Evolutionary conservation across 2,888 invertebrate species (phyloP).

Genomic region (Drosophila meridionalis): DNA sequence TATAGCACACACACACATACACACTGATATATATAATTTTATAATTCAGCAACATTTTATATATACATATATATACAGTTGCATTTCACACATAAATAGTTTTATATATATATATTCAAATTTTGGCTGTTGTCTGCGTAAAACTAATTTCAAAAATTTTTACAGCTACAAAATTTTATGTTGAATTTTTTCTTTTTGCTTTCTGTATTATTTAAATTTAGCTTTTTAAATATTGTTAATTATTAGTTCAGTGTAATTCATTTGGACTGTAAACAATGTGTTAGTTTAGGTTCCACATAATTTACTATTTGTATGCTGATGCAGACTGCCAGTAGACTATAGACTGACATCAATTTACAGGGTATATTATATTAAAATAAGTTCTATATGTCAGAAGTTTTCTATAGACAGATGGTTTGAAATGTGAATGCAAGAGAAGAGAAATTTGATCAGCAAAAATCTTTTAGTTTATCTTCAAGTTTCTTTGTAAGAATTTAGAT

Average conservation of each 20-base stretch:
- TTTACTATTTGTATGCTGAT: conserved; percentile 9
- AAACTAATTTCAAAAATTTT: conserved; percentile 44
- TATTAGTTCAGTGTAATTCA: conserved; percentile 29
- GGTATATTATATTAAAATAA: neutral
- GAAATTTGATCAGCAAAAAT: too few relatives aligned
- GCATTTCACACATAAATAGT: conserved; percentile 18
- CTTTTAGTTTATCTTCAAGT: too few relatives aligned
- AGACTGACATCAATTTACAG: neutral
- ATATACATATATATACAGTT: conserved; percentile 20
- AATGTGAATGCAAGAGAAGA: neutral
- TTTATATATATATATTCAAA: conserved; percentile 27
- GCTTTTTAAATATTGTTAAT: conserved; percentile 18
- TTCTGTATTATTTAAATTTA: conserved; percentile 17
- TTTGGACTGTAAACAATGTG: conserved; percentile 29
- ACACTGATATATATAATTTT: conserved; percentile 1
- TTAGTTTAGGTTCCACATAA: conserved; percentile 38
- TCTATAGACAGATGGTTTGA: neutral
- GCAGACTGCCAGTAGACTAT: neutral
- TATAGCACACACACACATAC: neutral
- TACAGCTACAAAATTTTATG: conserved; percentile 19
- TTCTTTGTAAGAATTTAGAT: too few relatives aligned
- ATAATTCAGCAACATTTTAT: conserved; percentile 16
- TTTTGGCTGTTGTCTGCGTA: conserved; percentile 34
- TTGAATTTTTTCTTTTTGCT: conserved; percentile 4
- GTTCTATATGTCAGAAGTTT: neutral